phyloP scores from a whole-genome alignment of 2,113 vertebrate species.

The Ictidomys tridecemlineatus region DNA sequence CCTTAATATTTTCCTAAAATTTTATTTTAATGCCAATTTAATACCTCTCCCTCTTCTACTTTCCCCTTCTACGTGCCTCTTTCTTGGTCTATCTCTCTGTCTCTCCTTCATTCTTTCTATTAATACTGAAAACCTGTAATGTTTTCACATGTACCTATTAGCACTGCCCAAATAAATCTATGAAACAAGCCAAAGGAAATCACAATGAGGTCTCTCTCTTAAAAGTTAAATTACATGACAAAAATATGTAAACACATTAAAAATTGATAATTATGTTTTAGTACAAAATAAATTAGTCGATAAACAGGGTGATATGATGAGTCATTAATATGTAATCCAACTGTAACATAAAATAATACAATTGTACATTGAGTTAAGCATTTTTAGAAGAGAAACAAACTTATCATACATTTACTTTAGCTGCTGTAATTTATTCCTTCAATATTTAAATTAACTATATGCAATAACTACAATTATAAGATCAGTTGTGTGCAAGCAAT shows the following conservation, averaged over 20 bases:
- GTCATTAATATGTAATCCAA: not conserved
- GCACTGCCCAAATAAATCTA: rapidly evolving
- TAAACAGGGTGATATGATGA: not conserved
- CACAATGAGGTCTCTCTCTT: not conserved
- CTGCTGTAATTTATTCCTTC: not conserved
- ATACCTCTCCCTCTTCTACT: rapidly evolving
- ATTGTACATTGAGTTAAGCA: not conserved
- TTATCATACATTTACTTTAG: not conserved
- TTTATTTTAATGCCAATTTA: not conserved
- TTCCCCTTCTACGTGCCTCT: not conserved
- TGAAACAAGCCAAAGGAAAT: not conserved
- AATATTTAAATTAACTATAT: not conserved
- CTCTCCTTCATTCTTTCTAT: not conserved
- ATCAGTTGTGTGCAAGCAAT: not conserved
- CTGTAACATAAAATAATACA: not conserved
- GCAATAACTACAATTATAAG: not conserved
- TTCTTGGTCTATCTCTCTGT: too few species aligned
- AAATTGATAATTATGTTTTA: not conserved
- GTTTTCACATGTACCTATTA: too few species aligned
- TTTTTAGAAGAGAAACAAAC: not conserved
- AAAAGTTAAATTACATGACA: not conserved
- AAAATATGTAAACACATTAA: not conserved
- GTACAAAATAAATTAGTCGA: not conserved
- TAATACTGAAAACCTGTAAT: not conserved
- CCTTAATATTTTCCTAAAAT: not conserved